Conservation (phyloP, 2,888 invertebrate species). For the Lycia hirtaria region DNA sequence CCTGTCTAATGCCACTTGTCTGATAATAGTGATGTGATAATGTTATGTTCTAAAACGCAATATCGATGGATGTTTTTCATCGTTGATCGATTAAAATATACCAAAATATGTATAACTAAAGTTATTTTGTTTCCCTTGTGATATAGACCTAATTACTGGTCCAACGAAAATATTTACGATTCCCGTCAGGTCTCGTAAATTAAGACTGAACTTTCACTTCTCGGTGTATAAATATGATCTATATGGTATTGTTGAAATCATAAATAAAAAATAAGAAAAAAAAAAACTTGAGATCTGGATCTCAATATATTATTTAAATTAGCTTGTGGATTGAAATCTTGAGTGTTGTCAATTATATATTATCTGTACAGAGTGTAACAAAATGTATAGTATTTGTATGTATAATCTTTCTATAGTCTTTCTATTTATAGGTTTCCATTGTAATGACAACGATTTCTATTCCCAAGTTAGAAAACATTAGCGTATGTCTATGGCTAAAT, state of each 20-base stretch:
- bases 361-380: constrained; percentile 9
- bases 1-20: neutral
- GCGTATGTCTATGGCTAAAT: constrained; percentile 29
- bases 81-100: constrained; percentile 4
- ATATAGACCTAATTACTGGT: constrained; percentile 47
- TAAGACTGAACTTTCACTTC: constrained; percentile 69
- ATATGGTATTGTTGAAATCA: constrained; percentile 21
- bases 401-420: constrained; percentile 1
- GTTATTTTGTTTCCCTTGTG: neutral
- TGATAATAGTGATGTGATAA: neutral
- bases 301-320: constrained; percentile 33
- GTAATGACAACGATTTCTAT: constrained; percentile 37
- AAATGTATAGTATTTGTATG: constrained; percentile 3
- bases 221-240: constrained; percentile 46
- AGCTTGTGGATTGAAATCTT: constrained; percentile 37
- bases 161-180: constrained; percentile 64
- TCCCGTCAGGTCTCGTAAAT: constrained; percentile 53
- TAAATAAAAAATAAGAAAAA: constrained; percentile 27
- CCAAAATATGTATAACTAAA: neutral
- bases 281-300: constrained; percentile 36
- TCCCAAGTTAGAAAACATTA: constrained; percentile 30
- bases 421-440: constrained; percentile 6
- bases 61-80: constrained; percentile 8
- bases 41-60: neutral
- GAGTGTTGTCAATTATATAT: constrained; percentile 32